Base-by-base conservation (phyloP, 2,888 invertebrate genomes). In the Bedellia somnulentella region DNA sequence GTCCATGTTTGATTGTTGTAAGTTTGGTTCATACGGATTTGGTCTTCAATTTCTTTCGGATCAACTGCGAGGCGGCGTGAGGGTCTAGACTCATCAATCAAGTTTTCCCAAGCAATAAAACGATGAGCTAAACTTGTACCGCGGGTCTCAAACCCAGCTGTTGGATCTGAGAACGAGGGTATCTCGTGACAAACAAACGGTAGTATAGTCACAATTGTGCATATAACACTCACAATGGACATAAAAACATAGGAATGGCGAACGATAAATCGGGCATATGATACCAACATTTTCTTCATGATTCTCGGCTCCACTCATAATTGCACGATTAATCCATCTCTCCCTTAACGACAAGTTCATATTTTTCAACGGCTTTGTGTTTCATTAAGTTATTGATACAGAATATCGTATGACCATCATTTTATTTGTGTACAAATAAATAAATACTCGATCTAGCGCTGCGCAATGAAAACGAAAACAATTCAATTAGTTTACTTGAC, bases 91-190 rank as follows among this genome's bases (percentile, higher is more conserved):
- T 87, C 85, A 47, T 88, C 85, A 35, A 87, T 68, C 30, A 95
- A 80, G 68, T 93, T 93, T 46, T 86, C 80, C 89, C 92, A 94
- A 15, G 93, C 84, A 25, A 85, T 85, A 39, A 90, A 76, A 31
- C 92, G 81, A 50, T 88, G 81, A 3, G 91, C 85, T 45, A 95
- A 79, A 25, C 78, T 70, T 2, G 94, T 95, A n/a, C 93, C 93
- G 37, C 95, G 80, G 9, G 94, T 87, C 58, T 93, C 93, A 66
- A 95, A 96, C 3, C 95, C 95, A 83, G 93, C 67, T 50, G 89
- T 84, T 14, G 94, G 94, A 60, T 94, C 91, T 39, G 85, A 82
- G 67, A 95, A 94, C 57, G 87, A 85, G 21, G 93, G 93, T 23
- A 68, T 42, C 15, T 57, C 49, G 46, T 55, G 70, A 42, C 54